Evolutionary conservation across 2,797 vertebrate species (phyloP).

Genomic region (Psittacula derbiana): DNA sequence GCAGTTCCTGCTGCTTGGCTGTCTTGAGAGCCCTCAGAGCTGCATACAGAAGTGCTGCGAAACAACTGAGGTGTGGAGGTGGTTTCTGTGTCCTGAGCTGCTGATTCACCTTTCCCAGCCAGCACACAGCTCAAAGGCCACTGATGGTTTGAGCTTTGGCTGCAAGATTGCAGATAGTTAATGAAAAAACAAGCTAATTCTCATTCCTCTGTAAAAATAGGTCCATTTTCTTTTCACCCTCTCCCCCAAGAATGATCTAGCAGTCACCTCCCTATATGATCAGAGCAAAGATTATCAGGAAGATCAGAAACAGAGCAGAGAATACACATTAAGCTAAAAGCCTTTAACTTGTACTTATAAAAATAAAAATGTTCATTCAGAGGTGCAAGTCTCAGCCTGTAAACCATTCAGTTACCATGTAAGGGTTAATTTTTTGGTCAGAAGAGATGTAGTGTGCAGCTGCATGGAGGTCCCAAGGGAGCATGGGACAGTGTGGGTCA

Average conservation of each 20-base stretch:
- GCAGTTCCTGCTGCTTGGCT: accelerated
- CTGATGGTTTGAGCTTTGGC: background rate
- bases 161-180: background rate
- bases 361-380: background rate
- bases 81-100: background rate
- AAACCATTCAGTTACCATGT: background rate
- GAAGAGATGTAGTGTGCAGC: background rate
- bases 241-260: background rate
- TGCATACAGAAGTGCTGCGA: background rate
- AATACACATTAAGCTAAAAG: background rate
- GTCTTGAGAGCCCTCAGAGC: accelerated
- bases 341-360: background rate
- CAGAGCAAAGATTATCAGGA: background rate
- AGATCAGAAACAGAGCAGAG: background rate
- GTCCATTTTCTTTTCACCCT: background rate
- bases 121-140: background rate
- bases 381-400: background rate
- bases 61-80: background rate
- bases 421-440: background rate
- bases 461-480: background rate
- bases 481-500: accelerated
- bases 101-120: conserved; percentile 32
- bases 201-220: background rate
- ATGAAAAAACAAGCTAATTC: background rate
- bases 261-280: background rate